Evolutionary conservation across 2,113 vertebrate species (phyloP).

Genomic region (Ammodytes dubius): DNA sequence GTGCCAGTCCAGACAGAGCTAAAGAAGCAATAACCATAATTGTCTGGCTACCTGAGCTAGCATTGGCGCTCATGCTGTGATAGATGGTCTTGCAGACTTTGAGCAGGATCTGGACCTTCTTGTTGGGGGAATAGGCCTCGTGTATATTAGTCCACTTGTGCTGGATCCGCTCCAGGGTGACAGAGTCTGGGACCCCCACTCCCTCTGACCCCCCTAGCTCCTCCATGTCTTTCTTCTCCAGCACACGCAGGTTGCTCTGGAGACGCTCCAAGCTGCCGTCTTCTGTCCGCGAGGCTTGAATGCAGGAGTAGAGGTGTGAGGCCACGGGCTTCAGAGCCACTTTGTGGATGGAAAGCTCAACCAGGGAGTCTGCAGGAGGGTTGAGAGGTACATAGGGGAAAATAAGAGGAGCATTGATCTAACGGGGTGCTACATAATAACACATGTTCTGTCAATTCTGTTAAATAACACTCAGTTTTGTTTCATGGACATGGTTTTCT

Average conservation of each 20-base stretch:
- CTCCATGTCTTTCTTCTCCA: conserved; percentile 66
- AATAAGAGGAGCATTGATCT: not conserved
- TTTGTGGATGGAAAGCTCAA: conserved; percentile 88
- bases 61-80: conserved; percentile 85
- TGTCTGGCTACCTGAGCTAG: conserved; percentile 72
- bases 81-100: conserved; percentile 91
- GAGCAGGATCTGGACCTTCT: conserved; percentile 88
- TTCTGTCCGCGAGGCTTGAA: conserved; percentile 71
- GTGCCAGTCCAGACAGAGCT: not conserved
- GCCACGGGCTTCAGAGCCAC: conserved; percentile 88
- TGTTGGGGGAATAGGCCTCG: conserved; percentile 87
- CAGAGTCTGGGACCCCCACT: conserved; percentile 81
- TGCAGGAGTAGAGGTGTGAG: conserved; percentile 82
- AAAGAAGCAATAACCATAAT: not conserved
- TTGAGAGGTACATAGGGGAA: not conserved
- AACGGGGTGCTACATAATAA: not conserved
- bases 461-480: not conserved
- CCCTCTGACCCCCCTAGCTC: conserved; percentile 76
- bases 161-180: conserved; percentile 85
- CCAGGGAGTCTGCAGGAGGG: conserved; percentile 78
- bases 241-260: conserved; percentile 71
- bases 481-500: not conserved
- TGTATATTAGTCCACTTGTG: conserved; percentile 85
- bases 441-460: not conserved
- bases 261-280: conserved; percentile 78